These are phyloP conservation scores for Deilephila elpenor DNA, from an alignment of 2,888 invertebrate genomes.

Conservation along the genomic window DNA sequence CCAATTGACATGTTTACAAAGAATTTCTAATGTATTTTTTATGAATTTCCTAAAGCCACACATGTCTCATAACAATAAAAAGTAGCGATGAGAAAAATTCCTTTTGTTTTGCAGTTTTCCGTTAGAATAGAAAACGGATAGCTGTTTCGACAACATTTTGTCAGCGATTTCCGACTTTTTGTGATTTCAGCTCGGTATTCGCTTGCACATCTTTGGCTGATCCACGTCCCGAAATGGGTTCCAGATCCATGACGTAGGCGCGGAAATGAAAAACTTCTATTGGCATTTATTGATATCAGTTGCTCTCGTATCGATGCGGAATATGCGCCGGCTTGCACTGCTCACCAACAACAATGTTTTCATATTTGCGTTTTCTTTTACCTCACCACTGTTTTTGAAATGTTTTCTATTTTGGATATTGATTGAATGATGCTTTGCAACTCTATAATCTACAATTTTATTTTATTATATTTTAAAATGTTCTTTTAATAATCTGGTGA, in stretches of 20 bases:
- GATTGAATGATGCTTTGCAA: too few species aligned
- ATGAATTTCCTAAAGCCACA: background rate
- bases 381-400: too few species aligned
- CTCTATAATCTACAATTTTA: too few species aligned
- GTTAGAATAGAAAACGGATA: conserved; percentile 46
- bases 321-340: background rate
- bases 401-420: too few species aligned
- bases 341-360: background rate
- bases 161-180: conserved; percentile 56
- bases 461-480: too few species aligned
- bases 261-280: conserved; percentile 75
- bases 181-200: conserved; percentile 53
- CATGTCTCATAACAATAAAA: conserved; percentile 6
- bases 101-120: conserved; percentile 14
- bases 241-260: conserved; percentile 66
- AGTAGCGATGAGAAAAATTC: conserved; percentile 10
- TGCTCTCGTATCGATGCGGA: background rate
- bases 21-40: background rate
- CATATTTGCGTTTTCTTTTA: background rate
- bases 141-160: conserved; percentile 48
- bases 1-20: background rate
- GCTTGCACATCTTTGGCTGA: conserved; percentile 58
- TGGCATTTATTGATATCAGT: conserved; percentile 59
- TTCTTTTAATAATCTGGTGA: background rate
- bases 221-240: conserved; percentile 68